Evolutionary conservation across 2,797 vertebrate species (phyloP).

Genomic region (Todus mexicanus): DNA sequence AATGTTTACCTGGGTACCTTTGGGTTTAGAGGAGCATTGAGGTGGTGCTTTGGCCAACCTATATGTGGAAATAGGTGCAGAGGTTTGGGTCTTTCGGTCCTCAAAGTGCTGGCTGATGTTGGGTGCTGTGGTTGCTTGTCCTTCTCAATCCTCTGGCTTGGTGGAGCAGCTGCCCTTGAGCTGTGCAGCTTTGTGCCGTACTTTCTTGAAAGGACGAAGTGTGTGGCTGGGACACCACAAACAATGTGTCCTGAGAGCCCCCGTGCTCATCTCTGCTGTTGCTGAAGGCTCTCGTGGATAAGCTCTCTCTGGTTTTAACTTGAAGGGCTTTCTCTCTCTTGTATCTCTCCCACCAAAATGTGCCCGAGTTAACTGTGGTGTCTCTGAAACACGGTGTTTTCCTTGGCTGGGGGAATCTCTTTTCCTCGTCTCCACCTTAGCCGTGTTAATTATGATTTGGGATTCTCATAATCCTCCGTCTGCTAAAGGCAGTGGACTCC

Average conservation of each 20-base stretch:
- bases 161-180: neutral
- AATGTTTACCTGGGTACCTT: neutral
- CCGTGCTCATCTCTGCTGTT: neutral
- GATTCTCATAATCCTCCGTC: neutral
- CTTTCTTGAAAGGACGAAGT: neutral
- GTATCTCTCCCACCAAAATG: neutral
- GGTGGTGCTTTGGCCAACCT: neutral
- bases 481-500: fast-evolving
- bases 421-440: neutral
- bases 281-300: neutral
- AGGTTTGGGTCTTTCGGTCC: neutral
- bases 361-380: neutral
- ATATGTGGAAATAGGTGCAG: neutral
- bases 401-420: neutral
- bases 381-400: neutral
- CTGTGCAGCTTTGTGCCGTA: fast-evolving
- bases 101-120: neutral
- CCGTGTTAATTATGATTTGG: neutral
- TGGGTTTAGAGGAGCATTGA: neutral
- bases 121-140: fast-evolving
- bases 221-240: fast-evolving
- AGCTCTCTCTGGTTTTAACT: neutral
- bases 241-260: fast-evolving
- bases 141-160: neutral
- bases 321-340: neutral